Evolutionary conservation across 1,140 invertebrate species (phyloP).

Genomic region (Lutraria rhynchaena): DNA sequence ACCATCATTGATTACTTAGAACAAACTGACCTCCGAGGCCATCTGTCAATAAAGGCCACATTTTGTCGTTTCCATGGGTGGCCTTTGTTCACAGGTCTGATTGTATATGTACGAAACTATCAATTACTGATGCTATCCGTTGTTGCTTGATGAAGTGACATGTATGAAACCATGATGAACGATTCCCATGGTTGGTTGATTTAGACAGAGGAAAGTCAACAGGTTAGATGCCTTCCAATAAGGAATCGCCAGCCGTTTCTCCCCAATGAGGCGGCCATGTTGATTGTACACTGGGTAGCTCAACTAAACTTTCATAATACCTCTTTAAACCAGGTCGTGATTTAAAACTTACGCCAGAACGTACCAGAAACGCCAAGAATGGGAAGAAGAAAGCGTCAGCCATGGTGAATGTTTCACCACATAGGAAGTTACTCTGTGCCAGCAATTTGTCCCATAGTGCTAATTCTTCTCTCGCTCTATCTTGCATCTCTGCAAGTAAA

Average conservation of each 20-base stretch:
- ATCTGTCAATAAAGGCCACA: too few relatives aligned
- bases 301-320: slow-evolving; percentile 56
- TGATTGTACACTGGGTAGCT: slow-evolving; percentile 39
- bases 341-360: slow-evolving; percentile 83
- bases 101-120: too few relatives aligned
- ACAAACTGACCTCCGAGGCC: too few relatives aligned
- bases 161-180: too few relatives aligned
- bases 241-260: not conserved
- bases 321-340: slow-evolving; percentile 35
- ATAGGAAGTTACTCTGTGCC: slow-evolving; percentile 5
- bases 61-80: too few relatives aligned
- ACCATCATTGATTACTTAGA: too few relatives aligned
- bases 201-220: not conserved
- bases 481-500: slow-evolving; percentile 7
- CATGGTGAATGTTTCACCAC: slow-evolving; percentile 56
- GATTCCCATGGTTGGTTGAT: too few relatives aligned
- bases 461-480: slow-evolving; percentile 14
- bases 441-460: slow-evolving; percentile 15
- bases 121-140: too few relatives aligned
- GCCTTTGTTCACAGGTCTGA: too few relatives aligned
- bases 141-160: too few relatives aligned
- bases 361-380: slow-evolving; percentile 82
- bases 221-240: not conserved
- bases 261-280: slow-evolving; percentile 65
- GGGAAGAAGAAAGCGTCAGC: slow-evolving; percentile 62